Evolutionary conservation across 2,888 invertebrate genomes (phyloP), one percentile per base, ranked within the genome.

Genomic region (Sinelater perroti): DNA sequence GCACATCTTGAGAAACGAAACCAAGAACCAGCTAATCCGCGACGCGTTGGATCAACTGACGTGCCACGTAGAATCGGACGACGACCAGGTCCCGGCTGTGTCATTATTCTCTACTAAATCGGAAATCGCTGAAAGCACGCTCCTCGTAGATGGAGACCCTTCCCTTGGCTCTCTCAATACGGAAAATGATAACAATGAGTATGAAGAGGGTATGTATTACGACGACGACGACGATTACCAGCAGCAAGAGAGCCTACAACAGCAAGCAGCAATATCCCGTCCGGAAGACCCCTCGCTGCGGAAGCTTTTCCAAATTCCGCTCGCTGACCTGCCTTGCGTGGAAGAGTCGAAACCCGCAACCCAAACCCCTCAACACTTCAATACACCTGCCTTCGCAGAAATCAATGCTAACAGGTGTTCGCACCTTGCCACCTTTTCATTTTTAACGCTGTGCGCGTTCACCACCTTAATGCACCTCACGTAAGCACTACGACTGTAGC

Each of bases 1-100:
- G 79, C 88, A 88, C 78, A 81, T 81, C 36, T 79, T 93, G 59
- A 83, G 85, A 60, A 87, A 89, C 77, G 89, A 90, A 66, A 91
- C 91, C 63, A 85, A 85, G 75, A 90, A 88, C 74, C 81, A 82
- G 66, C 84, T 85, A 69, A 84, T 90, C 63, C 85, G 83, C 66
- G 84, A 85, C 66, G 85, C 87, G 24, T 80, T 92, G 46, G 89
- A 90, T 68, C 83, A 86, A 60, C 82, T 91, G 64, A 87, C 86
- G 56, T 92, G 91, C 76, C 84, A 84, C 74, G 81, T 88, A 77
- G 88, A 86, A 69, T 75, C 62, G 33, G 42, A 46, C 36, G 46
- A 51, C n/a, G 24, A 26, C 7, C 40, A 26, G 20, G 33, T 14
- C 11, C 51, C 49, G 10, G 31, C 46, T 7, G 40, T 49, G 1